Conservation (phyloP, 2,888 invertebrate genomes). For the Cenopis cana region DNA sequence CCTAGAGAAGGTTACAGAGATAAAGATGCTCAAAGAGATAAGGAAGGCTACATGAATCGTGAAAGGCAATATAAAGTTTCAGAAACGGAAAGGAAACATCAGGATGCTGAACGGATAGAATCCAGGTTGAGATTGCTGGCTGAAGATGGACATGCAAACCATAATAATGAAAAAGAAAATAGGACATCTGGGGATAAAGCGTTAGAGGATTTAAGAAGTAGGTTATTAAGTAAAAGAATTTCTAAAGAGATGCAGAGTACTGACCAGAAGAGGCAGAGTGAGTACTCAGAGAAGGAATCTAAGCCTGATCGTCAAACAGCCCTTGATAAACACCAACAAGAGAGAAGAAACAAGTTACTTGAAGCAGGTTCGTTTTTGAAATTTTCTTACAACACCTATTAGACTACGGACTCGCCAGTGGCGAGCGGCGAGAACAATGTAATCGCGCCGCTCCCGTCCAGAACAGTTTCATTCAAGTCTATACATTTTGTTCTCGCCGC, state of each 20-base stretch:
- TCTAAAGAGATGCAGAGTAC: conserved; percentile 87
- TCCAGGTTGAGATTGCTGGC: conserved; percentile 70
- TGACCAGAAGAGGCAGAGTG: conserved; percentile 70
- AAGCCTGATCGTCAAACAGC: conserved; percentile 72
- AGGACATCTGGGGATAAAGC: conserved; percentile 85
- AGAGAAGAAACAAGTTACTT: conserved; percentile 88
- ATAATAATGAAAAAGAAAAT: conserved; percentile 80
- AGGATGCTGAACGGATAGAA: conserved; percentile 74
- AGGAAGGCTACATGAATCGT: conserved; percentile 66
- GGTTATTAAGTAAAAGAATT: conserved; percentile 88
- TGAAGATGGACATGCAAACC: conserved; percentile 71
- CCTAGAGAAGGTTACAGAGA: conserved; percentile 65
- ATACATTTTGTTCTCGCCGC: too few species aligned
- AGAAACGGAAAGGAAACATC: conserved; percentile 70
- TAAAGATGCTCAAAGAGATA: conserved; percentile 64
- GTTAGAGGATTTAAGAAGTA: conserved; percentile 90
- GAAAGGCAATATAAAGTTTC: conserved; percentile 74
- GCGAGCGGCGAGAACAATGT: too few species aligned
- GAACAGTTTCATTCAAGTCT: too few species aligned
- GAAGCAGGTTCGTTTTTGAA: conserved; percentile 85
- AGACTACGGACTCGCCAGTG: neutral
- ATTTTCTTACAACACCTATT: neutral
- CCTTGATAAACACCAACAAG: conserved; percentile 81
- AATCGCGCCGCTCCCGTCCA: too few species aligned
- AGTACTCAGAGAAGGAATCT: conserved; percentile 76